Percentiles rank a stretch among this genome's conserved stretches.
phyloP scores from a whole-genome alignment of 2,797 vertebrate species.

The Lutjanus campechanus region DNA sequence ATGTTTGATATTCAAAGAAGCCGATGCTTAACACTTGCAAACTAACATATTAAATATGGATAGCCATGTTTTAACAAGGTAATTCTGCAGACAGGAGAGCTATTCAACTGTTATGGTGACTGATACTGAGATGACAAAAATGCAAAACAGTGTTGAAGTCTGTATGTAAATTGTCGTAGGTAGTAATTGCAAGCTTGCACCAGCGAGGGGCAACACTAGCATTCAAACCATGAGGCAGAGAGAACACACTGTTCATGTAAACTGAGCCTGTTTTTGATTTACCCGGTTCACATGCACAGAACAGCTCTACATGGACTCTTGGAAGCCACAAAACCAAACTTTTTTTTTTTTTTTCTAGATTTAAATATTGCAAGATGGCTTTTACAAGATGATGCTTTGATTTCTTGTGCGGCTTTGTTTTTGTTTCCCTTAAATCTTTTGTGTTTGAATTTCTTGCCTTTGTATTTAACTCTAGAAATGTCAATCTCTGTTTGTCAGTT shows the following conservation, averaged over 20 bases:
- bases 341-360: neutral
- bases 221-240: neutral
- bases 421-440: too few species aligned
- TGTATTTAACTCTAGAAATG: neutral
- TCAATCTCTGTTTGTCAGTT: neutral
- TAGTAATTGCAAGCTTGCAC: slow-evolving; percentile 21
- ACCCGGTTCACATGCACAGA: slow-evolving; percentile 32
- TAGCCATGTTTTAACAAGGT: neutral
- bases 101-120: slow-evolving; percentile 1
- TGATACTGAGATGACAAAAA: slow-evolving; percentile 10
- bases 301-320: slow-evolving; percentile 18
- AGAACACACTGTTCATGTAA: slow-evolving; percentile 8
- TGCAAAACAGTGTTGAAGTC: neutral
- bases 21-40: neutral
- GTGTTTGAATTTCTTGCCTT: neutral
- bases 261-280: slow-evolving; percentile 48
- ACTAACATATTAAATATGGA: neutral
- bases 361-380: slow-evolving; percentile 4
- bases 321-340: slow-evolving; percentile 8
- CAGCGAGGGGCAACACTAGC: slow-evolving; percentile 39
- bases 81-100: neutral
- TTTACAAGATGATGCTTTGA: neutral
- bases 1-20: slow-evolving; percentile 5
- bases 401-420: neutral
- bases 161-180: slow-evolving; percentile 12